Evolutionary conservation across 2,113 vertebrate genomes (phyloP), one percentile per base, ranked within the genome.

Genomic region (Hydrolagus affinis): DNA sequence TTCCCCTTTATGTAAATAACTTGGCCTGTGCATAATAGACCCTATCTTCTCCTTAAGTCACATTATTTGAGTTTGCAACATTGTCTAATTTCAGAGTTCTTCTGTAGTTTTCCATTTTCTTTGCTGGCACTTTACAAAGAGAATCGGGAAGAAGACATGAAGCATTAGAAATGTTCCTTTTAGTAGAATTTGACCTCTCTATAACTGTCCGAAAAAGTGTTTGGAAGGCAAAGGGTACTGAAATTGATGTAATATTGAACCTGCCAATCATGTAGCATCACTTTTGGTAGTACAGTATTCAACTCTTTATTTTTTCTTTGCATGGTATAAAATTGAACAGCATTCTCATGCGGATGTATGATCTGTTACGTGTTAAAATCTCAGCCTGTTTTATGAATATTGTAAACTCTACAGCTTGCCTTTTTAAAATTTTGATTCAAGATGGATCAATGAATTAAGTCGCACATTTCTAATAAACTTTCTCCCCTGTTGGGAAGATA

Each of bases 381-480:
- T 68, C 32, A 17, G 62, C 21, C 44, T 30, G 15, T 11, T 32
- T 32, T 10, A 68, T 32, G 32, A 68, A 62, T 59, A 78, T 78
- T 78, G 59, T 12, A 28, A 78, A 83, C 60, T 66, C 62, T 10
- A 83, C 59, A 64, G 60, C 15, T 4, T 68, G 14, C 32, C 66
- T 62, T 83, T 30, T 68, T 68, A n/a, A n/a, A n/a, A 68, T 66
- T 15, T 66, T 68, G 60, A 30, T 30, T 68, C 30, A 68, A 83
- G 44, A 68, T 62, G 15, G 62, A 68, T 83, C 15, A 66, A 68
- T 28, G 62, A 68, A 83, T 32, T 83, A 32, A 83, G 25, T 66
- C 23, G 32, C 60, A 83, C 62, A 83, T 66, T 83, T 83, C 14
- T 11, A 68, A 68, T 68, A 66, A 66, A 28, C 25, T 64, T 83